These are phyloP conservation scores for Anthonomus grandis DNA, from an alignment of 1,140 invertebrate genomes.

Conservation along the genomic window DNA sequence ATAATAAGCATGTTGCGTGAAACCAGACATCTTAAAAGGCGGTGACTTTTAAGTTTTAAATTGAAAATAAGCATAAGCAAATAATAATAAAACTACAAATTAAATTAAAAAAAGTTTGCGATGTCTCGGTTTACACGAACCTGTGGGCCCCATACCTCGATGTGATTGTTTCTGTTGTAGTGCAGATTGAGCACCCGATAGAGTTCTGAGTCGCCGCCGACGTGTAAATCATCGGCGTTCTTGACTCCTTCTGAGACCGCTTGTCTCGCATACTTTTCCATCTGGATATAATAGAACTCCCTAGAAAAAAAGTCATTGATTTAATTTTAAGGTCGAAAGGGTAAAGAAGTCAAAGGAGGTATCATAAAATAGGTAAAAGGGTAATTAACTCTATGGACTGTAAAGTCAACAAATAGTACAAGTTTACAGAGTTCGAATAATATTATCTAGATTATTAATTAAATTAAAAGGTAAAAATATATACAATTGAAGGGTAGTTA, in stretches of 20 bases:
- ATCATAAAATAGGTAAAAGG: neutral
- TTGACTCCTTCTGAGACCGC: conserved; percentile 95
- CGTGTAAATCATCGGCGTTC: conserved; percentile 86
- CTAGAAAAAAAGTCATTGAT: conserved; percentile 53
- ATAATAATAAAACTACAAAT: no score
- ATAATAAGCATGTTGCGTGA: no score
- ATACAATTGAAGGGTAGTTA: no score
- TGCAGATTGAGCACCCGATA: conserved; percentile 97
- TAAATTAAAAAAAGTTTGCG: conserved; percentile 16
- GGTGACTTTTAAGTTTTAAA: no score
- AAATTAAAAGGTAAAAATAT: no score
- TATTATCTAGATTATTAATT: neutral
- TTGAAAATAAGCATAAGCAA: no score
- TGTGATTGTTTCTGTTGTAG: conserved; percentile 99
- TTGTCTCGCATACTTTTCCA: conserved; percentile 99
- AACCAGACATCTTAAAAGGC: conserved; percentile 24
- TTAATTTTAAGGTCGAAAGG: no score
- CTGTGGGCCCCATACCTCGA: conserved; percentile 84
- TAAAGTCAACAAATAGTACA: neutral
- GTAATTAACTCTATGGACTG: neutral
- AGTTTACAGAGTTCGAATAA: neutral
- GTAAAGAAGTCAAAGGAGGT: no score
- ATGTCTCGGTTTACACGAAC: conserved; percentile 53
- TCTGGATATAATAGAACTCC: conserved; percentile 99
- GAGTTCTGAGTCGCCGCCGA: conserved; percentile 93